Percentiles rank a stretch among this genome's conserved stretches.
Conservation (phyloP, 2,888 invertebrate species). For the Tetranychus piercei region DNA sequence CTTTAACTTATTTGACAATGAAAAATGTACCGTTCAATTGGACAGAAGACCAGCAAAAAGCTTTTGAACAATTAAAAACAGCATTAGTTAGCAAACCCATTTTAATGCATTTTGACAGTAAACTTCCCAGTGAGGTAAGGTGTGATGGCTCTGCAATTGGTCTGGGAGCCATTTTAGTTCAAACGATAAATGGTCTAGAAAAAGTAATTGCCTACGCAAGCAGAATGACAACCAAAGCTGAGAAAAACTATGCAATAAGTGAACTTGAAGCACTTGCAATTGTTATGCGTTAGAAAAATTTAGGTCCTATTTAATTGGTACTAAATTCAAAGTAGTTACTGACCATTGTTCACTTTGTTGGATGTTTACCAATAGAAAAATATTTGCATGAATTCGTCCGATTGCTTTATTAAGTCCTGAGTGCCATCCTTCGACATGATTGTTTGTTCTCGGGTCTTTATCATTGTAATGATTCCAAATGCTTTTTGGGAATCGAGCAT, state of each 20-base stretch:
- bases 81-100: background rate
- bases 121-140: background rate
- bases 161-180: too few species aligned
- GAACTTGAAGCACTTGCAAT: background rate
- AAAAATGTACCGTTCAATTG: constrained; percentile 23
- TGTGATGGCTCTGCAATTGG: constrained; percentile 10
- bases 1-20: constrained; percentile 22
- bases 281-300: background rate
- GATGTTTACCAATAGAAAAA: background rate
- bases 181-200: too few species aligned
- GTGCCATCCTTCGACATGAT: too few species aligned
- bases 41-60: constrained; percentile 21
- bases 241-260: constrained; percentile 6
- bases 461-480: too few species aligned
- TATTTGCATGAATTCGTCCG: background rate
- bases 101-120: background rate
- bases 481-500: too few species aligned
- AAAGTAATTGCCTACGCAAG: too few species aligned
- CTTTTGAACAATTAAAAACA: constrained; percentile 19
- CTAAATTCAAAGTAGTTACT: background rate
- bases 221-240: too few species aligned
- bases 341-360: background rate
- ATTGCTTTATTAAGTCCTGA: too few species aligned
- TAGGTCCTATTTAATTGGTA: background rate
- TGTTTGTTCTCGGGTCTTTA: too few species aligned